These are phyloP conservation scores for Phalacrocorax carbo DNA, from an alignment of 2,113 vertebrate genomes.

Conservation along the genomic window DNA sequence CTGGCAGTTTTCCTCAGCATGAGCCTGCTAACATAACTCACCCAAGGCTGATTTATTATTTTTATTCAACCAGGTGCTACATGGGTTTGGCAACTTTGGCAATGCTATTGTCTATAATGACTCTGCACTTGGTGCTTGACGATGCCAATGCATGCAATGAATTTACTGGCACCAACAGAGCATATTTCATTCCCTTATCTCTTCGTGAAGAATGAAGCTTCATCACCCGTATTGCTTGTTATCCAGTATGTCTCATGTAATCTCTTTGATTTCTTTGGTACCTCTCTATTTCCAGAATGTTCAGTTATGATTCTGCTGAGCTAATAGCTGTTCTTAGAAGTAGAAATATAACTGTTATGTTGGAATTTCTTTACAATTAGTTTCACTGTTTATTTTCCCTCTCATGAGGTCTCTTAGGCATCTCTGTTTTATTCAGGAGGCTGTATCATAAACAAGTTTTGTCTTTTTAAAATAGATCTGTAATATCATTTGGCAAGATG, in stretches of 20 bases:
- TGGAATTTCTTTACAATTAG: not conserved
- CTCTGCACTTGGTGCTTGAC: not conserved
- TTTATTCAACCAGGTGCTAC: conserved; percentile 33
- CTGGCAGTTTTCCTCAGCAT: not conserved
- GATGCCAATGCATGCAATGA: fast-evolving
- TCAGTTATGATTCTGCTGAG: not conserved
- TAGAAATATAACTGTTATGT: not conserved
- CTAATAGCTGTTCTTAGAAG: not conserved
- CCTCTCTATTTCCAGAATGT: not conserved
- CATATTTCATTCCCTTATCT: conserved; percentile 17
- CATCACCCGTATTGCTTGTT: not conserved
- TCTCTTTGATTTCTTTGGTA: not conserved
- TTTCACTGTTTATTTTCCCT: not conserved
- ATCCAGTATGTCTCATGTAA: not conserved
- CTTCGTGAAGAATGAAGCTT: not conserved
- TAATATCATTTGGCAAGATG: not conserved
- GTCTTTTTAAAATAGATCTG: not conserved
- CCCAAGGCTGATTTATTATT: conserved; percentile 20
- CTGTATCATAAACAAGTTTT: not conserved
- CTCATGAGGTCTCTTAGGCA: not conserved
- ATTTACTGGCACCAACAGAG: not conserved
- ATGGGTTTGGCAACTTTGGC: conserved; percentile 30
- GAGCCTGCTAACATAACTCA: not conserved
- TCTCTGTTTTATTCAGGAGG: not conserved
- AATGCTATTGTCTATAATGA: not conserved